Evolutionary conservation across 2,888 invertebrate genomes (phyloP).

Genomic region (Pheosia tremula): DNA sequence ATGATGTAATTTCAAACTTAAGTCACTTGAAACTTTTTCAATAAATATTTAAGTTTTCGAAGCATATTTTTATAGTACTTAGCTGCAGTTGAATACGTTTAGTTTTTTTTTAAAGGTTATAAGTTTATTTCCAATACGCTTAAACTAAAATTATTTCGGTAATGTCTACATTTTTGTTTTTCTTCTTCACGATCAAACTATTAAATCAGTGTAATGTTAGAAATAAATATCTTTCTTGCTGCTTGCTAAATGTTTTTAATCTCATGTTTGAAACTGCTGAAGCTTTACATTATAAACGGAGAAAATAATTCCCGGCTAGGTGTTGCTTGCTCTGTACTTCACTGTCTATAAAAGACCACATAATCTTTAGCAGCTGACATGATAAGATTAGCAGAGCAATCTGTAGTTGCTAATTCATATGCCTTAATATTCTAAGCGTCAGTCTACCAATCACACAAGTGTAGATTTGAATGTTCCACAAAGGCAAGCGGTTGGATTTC

Average conservation of each 20-base stretch:
- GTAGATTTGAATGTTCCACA: conserved; percentile 2
- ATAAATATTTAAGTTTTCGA: conserved; percentile 34
- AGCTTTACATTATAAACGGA: too few relatives aligned
- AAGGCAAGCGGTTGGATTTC: conserved; percentile 7
- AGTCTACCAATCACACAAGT: neutral
- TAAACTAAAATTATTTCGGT: neutral
- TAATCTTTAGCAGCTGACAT: neutral
- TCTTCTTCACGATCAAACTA: neutral
- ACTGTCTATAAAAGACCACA: too few relatives aligned
- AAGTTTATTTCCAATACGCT: neutral
- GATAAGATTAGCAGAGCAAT: neutral
- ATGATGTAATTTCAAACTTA: conserved; percentile 10
- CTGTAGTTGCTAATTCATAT: neutral
- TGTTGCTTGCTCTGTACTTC: too few relatives aligned
- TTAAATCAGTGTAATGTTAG: too few relatives aligned
- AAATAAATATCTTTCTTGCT: too few relatives aligned
- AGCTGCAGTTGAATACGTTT: conserved; percentile 10
- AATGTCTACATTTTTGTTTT: neutral
- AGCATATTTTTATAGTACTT: conserved; percentile 22
- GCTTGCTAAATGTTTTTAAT: too few relatives aligned
- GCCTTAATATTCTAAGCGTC: neutral
- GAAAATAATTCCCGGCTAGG: too few relatives aligned
- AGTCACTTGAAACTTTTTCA: conserved; percentile 32
- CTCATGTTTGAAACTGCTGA: too few relatives aligned
- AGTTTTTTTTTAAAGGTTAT: neutral